Evolutionary conservation across 2,113 vertebrate species (phyloP).

Genomic region (Eurystomus gularis): DNA sequence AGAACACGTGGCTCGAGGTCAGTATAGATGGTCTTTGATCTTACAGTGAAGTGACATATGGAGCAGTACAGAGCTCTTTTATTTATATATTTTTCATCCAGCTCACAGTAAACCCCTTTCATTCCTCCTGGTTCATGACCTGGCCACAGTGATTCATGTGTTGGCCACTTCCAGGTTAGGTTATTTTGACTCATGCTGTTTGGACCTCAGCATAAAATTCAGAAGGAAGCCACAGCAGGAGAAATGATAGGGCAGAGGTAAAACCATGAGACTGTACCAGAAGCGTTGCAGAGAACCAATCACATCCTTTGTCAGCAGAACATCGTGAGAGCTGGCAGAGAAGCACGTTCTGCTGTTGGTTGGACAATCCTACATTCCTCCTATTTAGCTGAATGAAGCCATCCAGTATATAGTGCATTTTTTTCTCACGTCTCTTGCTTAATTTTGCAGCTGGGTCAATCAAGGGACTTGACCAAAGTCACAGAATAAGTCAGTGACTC

Average conservation of each 20-base stretch:
- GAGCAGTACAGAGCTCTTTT: not conserved
- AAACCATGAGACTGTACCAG: not conserved
- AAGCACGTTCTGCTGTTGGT: not conserved
- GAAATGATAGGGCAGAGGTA: constrained; percentile 41
- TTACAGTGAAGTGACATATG: not conserved
- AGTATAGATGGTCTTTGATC: not conserved
- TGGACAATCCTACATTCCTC: not conserved
- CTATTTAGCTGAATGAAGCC: not conserved
- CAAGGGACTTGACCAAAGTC: not conserved
- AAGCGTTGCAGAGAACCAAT: not conserved
- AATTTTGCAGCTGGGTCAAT: not conserved
- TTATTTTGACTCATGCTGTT: constrained; percentile 37
- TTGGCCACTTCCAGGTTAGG: constrained; percentile 39
- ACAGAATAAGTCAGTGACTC: not conserved
- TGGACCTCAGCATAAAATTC: not conserved
- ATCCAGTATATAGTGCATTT: not conserved
- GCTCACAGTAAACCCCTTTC: not conserved
- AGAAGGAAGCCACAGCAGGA: constrained; percentile 43
- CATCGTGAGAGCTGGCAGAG: not conserved
- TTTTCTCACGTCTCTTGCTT: not conserved
- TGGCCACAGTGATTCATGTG: constrained; percentile 37
- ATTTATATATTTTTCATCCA: constrained; percentile 4
- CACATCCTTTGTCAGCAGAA: not conserved
- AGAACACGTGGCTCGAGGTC: not conserved
- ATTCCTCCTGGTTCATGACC: constrained; percentile 15